These are phyloP conservation scores for Hyalella azteca DNA, from an alignment of 2,888 invertebrate species.

Conservation along the genomic window DNA sequence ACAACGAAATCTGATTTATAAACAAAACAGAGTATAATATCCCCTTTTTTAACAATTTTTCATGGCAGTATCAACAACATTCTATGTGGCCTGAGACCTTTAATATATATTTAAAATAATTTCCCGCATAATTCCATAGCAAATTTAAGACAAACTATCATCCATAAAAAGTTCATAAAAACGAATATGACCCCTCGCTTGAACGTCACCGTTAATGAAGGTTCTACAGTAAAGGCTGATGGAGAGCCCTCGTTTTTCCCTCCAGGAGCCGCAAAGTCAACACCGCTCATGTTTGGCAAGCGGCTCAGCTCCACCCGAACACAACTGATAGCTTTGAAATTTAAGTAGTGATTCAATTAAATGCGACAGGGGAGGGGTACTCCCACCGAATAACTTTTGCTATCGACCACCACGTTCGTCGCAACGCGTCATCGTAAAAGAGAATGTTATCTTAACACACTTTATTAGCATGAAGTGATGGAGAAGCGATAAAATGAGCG, in stretches of 20 bases:
- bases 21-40: no score
- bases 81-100: no score
- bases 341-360: conserved; percentile 58
- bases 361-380: conserved; percentile 38
- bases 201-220: not conserved
- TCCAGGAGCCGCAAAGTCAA: conserved; percentile 6
- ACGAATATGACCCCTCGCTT: not conserved
- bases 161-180: no score
- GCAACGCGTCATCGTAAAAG: conserved; percentile 29
- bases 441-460: conserved; percentile 27
- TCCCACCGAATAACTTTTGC: conserved; percentile 18
- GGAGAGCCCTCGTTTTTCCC: conserved; percentile 29
- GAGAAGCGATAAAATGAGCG: conserved; percentile 3
- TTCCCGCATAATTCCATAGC: no score
- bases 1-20: no score
- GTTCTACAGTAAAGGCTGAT: conserved; percentile 8
- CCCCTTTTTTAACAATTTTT: no score
- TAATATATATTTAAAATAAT: no score
- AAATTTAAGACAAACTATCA: no score
- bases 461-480: conserved; percentile 35
- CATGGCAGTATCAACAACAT: no score
- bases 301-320: conserved; percentile 51
- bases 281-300: conserved; percentile 46
- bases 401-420: conserved; percentile 10
- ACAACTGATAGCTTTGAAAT: conserved; percentile 56